Evolutionary conservation across 2,113 vertebrate genomes (phyloP), one percentile per base, ranked within the genome.

Genomic region (Pelmatolapia mariae): DNA sequence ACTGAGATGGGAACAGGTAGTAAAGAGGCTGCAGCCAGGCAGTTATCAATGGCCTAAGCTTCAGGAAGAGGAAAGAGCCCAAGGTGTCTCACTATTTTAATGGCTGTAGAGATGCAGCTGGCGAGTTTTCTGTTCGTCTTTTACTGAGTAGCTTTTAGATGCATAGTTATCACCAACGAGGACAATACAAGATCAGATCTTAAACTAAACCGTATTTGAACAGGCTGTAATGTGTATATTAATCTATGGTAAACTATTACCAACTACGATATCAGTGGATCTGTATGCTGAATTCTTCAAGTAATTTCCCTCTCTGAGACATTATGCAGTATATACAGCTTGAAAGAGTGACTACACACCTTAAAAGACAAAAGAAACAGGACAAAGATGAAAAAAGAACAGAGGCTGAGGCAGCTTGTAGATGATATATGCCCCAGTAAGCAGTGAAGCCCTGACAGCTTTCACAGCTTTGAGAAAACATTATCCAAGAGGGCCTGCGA

Each of bases 401-500:
- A 82, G 82, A 15, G 40, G 79, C 40, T 73, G 78, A 50, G 50
- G 78, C 76, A 53, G 19, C 59, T 76, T 31, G n/a, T 73, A 15
- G 63, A 84, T 81, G 81, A 84, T 88, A 59, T 36, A 84, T 87
- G 86, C 63, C 84, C 38, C 86, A 76, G 91, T 89, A 85, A 88
- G 89, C 89, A 88, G 82, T 18, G 59, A 80, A 47, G 71, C 84
- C 61, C 59, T 87, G 84, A 89, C 85, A 85, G 84, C 84, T 87
- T 31, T 87, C 84, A 87, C 86, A 85, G 84, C 82, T 86, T 59
- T 40, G 79, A 89, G 89, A 79, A 90, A 89, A 87, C 84, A 88
- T 84, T 50, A 89, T 83, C 82, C 79, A 88, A 45, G 88, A 83
- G 47, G 54, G 82, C 87, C 78, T 15, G 80, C 5, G 45, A 47